Percentiles rank a stretch among this genome's conserved stretches.
Evolutionary conservation across 2,888 invertebrate genomes (phyloP).

Genomic region (Macrophya annulata): DNA sequence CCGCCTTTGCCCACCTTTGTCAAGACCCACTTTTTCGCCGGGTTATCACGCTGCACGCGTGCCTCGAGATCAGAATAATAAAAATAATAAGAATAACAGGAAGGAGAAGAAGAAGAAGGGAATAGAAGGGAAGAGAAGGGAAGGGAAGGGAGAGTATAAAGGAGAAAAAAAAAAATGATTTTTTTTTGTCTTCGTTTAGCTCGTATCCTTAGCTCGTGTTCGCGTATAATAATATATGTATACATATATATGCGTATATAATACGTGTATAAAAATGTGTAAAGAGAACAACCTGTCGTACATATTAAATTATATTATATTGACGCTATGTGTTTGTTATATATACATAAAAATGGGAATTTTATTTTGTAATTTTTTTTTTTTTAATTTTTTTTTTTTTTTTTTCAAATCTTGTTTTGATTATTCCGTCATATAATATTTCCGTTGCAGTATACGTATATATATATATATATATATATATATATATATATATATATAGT

Average conservation of each 20-base stretch:
- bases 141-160: no score
- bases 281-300: not conserved
- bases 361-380: not conserved
- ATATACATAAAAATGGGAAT: not conserved
- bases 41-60: constrained; percentile 56
- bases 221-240: no score
- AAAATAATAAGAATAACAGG: constrained; percentile 30
- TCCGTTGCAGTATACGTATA: not conserved
- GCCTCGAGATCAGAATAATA: constrained; percentile 57
- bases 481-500: not conserved
- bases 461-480: no score
- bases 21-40: constrained; percentile 52
- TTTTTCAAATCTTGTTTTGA: not conserved
- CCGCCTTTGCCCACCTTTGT: constrained; percentile 45
- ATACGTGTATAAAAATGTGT: not conserved
- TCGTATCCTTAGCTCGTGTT: not conserved
- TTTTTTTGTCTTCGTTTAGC: not conserved
- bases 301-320: not conserved
- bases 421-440: not conserved
- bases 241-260: no score
- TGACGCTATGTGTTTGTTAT: not conserved
- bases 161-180: not conserved
- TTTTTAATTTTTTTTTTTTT: not conserved
- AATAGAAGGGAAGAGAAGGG: not conserved
- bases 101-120: not conserved